These are phyloP conservation scores for Petrocephalus microphthalmus DNA, from an alignment of 2,113 vertebrate species.

Conservation along the genomic window DNA sequence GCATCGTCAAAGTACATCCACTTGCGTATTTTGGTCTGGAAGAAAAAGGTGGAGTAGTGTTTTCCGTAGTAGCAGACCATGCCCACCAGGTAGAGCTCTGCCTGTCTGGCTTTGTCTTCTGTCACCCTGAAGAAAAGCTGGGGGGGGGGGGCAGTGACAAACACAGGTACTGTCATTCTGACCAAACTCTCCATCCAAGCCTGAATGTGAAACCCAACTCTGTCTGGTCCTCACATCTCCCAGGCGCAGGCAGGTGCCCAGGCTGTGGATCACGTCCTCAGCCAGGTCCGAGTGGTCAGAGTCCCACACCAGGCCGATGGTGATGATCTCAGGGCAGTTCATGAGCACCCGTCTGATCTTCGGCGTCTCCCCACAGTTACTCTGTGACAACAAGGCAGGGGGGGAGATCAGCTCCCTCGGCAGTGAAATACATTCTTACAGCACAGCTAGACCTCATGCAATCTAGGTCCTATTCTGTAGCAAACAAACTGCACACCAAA, in stretches of 20 bases:
- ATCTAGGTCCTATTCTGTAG: not conserved
- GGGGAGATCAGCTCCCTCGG: not conserved
- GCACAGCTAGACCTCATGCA: not conserved
- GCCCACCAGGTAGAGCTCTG: slow-evolving; percentile 92
- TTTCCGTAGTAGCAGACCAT: slow-evolving; percentile 98
- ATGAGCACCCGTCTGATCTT: slow-evolving; percentile 87
- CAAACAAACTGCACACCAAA: not conserved
- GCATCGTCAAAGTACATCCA: slow-evolving; percentile 99
- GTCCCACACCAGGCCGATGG: slow-evolving; percentile 94
- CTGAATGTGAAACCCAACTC: not conserved
- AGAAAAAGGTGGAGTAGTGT: slow-evolving; percentile 96
- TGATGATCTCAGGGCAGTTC: slow-evolving; percentile 92
- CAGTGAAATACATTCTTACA: not conserved
- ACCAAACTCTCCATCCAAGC: not conserved
- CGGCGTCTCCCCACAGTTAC: slow-evolving; percentile 88
- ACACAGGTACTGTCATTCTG: not conserved
- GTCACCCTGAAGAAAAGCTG: slow-evolving; percentile 89
- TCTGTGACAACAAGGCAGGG: slow-evolving; percentile 57
- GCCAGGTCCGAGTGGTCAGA: slow-evolving; percentile 90
- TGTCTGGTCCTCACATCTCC: slow-evolving; percentile 73
- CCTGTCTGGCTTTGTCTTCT: slow-evolving; percentile 86
- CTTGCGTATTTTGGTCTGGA: slow-evolving; percentile 89
- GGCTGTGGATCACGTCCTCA: slow-evolving; percentile 90
- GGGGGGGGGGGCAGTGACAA: not conserved
- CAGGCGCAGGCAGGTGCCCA: slow-evolving; percentile 87